Conservation (phyloP, 2,113 vertebrate genomes). For the Ailuropoda melanoleuca region DNA sequence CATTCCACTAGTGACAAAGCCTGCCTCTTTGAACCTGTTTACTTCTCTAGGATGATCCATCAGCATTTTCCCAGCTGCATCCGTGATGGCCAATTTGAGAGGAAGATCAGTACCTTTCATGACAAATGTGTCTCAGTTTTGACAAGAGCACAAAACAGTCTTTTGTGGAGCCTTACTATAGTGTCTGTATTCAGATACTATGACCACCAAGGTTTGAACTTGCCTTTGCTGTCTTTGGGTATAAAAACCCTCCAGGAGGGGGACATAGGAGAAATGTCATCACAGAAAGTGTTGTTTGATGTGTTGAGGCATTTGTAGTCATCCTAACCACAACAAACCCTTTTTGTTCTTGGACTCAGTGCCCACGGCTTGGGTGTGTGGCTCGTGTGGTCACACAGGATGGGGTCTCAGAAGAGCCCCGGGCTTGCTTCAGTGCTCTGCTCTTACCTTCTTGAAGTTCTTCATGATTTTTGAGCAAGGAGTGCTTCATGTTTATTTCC, state of each 20-base stretch:
- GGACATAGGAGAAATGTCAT: not conserved
- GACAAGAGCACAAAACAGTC: not conserved
- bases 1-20: not conserved
- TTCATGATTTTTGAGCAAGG: not conserved
- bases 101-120: constrained; percentile 31
- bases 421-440: not conserved
- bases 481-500: not conserved
- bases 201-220: not conserved
- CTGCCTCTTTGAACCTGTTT: constrained; percentile 28
- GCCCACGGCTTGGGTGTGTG: not conserved
- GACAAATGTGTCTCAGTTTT: constrained; percentile 47
- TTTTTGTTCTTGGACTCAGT: not conserved
- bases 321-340: not conserved
- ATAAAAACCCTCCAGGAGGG: not conserved
- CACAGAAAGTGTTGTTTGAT: not conserved
- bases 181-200: not conserved
- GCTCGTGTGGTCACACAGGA: no score
- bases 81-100: not conserved
- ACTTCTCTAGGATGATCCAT: not conserved
- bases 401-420: not conserved
- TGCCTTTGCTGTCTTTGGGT: not conserved
- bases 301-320: not conserved
- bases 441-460: not conserved
- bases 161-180: not conserved
- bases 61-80: not conserved